A percentile compares a stretch with the other conserved stretches of the same genome.
These are phyloP conservation scores for Latheticus oryzae DNA, from an alignment of 2,888 invertebrate species.

Conservation along the genomic window DNA sequence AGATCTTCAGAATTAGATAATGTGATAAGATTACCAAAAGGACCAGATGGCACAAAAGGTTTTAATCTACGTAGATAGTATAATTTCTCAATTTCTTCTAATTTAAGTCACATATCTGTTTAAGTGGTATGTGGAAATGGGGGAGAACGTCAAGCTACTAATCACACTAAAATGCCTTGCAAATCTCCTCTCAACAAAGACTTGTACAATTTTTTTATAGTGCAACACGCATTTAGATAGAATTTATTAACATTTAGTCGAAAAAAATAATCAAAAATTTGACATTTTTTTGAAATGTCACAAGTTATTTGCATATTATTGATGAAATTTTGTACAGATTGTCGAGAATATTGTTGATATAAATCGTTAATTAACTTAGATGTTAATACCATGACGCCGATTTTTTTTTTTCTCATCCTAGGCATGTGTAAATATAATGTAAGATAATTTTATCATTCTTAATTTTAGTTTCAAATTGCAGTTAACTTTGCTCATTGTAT, in stretches of 20 bases:
- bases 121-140: conserved; percentile 8
- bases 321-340: conserved; percentile 15
- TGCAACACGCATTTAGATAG: conserved; percentile 3
- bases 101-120: conserved; percentile 31
- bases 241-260: too few relatives aligned
- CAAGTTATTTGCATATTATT: too few relatives aligned
- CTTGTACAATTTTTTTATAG: conserved; percentile 14
- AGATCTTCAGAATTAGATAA: conserved; percentile 55
- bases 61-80: conserved; percentile 77
- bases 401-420: conserved; percentile 28
- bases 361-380: conserved; percentile 4
- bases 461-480: conserved; percentile 25
- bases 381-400: conserved; percentile 38
- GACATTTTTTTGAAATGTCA: conserved; percentile 3
- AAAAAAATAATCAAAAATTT: too few relatives aligned
- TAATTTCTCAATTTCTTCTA: conserved; percentile 41
- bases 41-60: conserved; percentile 82
- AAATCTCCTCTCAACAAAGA: conserved; percentile 5
- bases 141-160: neutral
- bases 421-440: conserved; percentile 40
- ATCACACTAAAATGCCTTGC: conserved; percentile 23
- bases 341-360: conserved; percentile 1
- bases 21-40: conserved; percentile 79
- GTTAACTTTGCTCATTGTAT: conserved; percentile 36
- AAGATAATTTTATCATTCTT: conserved; percentile 30